Percentiles rank a stretch among this genome's conserved stretches.
Conservation (phyloP, 2,797 vertebrate species). For the Coreius guichenoti region DNA sequence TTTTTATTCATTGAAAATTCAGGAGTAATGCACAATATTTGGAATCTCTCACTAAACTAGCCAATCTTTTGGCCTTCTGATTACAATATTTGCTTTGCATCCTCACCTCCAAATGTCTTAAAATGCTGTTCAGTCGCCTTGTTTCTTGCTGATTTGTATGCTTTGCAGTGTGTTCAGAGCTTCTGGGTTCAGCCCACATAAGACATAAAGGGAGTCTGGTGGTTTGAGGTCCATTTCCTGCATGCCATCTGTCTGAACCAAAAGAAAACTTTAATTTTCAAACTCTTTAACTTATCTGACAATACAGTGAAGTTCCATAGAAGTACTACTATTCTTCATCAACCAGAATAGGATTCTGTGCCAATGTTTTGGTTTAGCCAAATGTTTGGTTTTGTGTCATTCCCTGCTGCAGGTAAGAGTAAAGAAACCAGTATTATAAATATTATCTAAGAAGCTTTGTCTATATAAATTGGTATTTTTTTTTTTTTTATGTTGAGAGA, state of each 20-base stretch:
- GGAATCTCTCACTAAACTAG: neutral
- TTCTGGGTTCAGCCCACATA: neutral
- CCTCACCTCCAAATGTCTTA: neutral
- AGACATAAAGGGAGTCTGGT: slow-evolving; percentile 12
- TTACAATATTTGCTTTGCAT: slow-evolving; percentile 1
- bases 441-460: neutral
- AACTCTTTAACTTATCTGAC: neutral
- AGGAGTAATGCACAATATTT: neutral
- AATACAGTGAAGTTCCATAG: neutral
- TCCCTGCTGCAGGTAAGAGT: neutral
- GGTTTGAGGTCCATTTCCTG: slow-evolving; percentile 6
- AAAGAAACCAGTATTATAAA: neutral
- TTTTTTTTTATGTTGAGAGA: neutral
- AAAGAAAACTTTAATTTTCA: slow-evolving; percentile 24
- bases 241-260: slow-evolving; percentile 13
- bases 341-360: neutral
- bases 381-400: neutral
- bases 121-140: neutral
- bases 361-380: neutral
- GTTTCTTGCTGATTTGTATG: slow-evolving; percentile 20
- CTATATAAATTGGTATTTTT: neutral
- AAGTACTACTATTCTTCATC: neutral
- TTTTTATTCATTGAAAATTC: neutral
- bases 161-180: slow-evolving; percentile 14
- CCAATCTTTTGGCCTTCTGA: neutral